Percentiles rank a stretch among this genome's conserved stretches.
These are phyloP conservation scores for Cirrhinus molitorella DNA, from an alignment of 2,797 vertebrate species.

Conservation along the genomic window DNA sequence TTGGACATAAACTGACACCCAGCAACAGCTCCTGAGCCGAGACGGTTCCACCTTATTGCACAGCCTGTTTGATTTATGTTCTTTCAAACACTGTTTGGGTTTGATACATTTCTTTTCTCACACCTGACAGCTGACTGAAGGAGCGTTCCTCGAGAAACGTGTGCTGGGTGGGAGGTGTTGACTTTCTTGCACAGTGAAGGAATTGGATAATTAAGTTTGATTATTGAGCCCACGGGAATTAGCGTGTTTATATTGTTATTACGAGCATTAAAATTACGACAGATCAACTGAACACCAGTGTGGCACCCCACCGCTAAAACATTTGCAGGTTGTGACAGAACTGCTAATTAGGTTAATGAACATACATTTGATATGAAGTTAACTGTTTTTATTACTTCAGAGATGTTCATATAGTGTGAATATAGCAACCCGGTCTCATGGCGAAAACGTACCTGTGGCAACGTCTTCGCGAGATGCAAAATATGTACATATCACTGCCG, in stretches of 20 bases:
- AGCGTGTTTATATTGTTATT: constrained; percentile 16
- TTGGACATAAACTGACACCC: constrained; percentile 51
- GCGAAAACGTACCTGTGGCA: too few species aligned
- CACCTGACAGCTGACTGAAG: constrained; percentile 44
- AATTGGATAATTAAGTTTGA: constrained; percentile 43
- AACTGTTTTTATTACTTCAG: neutral
- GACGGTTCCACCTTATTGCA: constrained; percentile 57
- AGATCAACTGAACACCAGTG: neutral
- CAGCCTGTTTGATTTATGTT: constrained; percentile 54
- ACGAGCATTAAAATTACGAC: neutral
- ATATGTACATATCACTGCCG: too few species aligned
- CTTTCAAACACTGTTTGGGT: constrained; percentile 51
- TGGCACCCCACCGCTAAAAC: neutral
- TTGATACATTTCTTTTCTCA: constrained; percentile 42
- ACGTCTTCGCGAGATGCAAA: too few species aligned
- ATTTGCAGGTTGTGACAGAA: neutral
- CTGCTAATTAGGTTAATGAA: constrained; percentile 2
- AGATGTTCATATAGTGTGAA: neutral
- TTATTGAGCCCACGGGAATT: constrained; percentile 28
- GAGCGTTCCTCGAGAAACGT: constrained; percentile 18
- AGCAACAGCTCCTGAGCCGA: constrained; percentile 44
- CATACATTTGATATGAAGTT: neutral
- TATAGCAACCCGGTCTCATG: neutral
- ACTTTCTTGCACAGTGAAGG: constrained; percentile 25
- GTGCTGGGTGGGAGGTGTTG: neutral